Base-by-base conservation (phyloP, 1,140 invertebrate genomes). In the Drosophila sechellia region DNA sequence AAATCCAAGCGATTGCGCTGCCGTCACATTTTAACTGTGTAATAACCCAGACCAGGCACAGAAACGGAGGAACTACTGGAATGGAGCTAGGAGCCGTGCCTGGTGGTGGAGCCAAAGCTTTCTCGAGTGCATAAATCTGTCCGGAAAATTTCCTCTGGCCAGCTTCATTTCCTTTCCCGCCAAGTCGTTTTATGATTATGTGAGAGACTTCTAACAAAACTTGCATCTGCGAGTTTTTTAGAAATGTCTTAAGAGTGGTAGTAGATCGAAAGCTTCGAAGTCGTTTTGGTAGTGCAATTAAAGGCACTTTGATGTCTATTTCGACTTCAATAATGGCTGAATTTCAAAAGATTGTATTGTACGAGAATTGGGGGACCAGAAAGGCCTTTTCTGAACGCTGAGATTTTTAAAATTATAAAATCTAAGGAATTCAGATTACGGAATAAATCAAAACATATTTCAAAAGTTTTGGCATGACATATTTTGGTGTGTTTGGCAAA, bases 161-260 rank as follows among this genome's bases (percentile, higher is more conserved):
- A 20, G 40, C 63, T 37, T 43, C 56, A 52, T 39, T 70, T 49
- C 66, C 57, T 57, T 57, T 35, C 65, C 66, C 37, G 17, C 76
- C 84, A 71, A 86, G 79, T 87, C 79, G 79, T 89, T 91, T 91
- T 91, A 91, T 91, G 90, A 91, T 91, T 91, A 89, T 91, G 90
- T 76, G 81, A 83, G 75, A 91, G 90, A 91, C 90, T 84, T 68
- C 74, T 81, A 76, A 64, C 74, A 83, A 71, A 81, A 83, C 70
- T 81, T 69, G 61, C 55, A 75, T 50, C 46, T 52, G 71, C 65
- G 56, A 46, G 56, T 74, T 56, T 52, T n/a, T 34, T 68, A 55
- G 22, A 39, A 55, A 53, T 78, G 83, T 87, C 81, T 81, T 87
- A 89, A 8, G 27, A 87, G 59, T 66, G 79, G 71, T 65, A 73